Evolutionary conservation across 2,888 invertebrate species (phyloP), one percentile per base, ranked within the genome.

Genomic region (Venustoraphidia nigricollis): DNA sequence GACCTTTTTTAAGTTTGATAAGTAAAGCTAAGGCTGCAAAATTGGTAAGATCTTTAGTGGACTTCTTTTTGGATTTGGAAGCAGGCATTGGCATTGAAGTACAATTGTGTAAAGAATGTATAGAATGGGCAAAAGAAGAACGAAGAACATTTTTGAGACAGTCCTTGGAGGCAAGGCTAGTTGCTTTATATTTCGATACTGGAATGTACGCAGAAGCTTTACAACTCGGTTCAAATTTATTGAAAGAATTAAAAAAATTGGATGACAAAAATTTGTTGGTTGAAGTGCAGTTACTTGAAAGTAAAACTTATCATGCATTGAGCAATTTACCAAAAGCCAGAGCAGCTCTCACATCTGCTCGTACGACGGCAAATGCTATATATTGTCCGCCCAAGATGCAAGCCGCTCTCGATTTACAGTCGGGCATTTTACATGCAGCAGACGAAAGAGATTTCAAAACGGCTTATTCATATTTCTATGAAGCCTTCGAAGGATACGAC

Each of bases 381-480:
- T 99, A 99, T 67, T 96, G 97, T 67, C 95, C 97, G 53, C 97
- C 98, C 0, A 93, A 94, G 71, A 86, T 97, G 76, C 98, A 98
- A 70, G 95, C 96, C 9, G 88, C 95, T 9, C 74, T 99, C 38
- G 98, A 99, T 69, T 73, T 96, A 55, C 96, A 97, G 65, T 96
- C 97, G 6, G 96, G 96, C 57, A 94, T 99, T 56, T 72, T 99
- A 49, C 98, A 99, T 70, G 98, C 98, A 9, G 97, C 97, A n/a
- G 98, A 98, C 65, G 98, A 98, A 67, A 84, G 91, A 58, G 98
- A 99, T 65, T 99, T 98, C 67, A 98, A 99, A 76, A 99, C 98
- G 50, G 97, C 96, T 42, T 99, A 94, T 70, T 98, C 97, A 48
- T 98, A 98, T 65, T 98, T 98, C 66, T 98, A 97, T 67, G 98